These are phyloP conservation scores for Ganaspis sp. DNA, from an alignment of 1,140 invertebrate genomes.

Conservation along the genomic window DNA sequence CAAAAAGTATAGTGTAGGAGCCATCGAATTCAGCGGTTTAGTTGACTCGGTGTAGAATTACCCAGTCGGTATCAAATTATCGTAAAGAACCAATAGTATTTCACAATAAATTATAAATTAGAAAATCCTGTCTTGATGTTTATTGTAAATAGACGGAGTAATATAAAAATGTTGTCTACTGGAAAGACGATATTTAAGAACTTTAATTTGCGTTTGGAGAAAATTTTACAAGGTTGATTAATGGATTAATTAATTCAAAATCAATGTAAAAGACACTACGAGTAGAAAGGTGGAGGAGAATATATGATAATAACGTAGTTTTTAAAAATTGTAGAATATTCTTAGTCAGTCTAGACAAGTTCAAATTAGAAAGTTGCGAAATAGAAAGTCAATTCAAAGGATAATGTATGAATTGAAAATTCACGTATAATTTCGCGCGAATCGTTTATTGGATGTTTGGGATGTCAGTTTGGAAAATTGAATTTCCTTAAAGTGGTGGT, in stretches of 20 bases:
- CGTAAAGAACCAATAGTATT: conserved; percentile 3
- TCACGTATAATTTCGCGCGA: conserved; percentile 3
- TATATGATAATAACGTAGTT: background rate
- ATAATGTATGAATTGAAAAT: conserved; percentile 21
- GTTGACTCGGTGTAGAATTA: conserved; percentile 7
- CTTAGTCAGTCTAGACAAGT: background rate
- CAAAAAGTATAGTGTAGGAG: background rate
- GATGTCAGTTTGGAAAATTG: background rate
- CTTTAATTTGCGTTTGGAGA: background rate
- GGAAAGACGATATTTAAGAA: background rate
- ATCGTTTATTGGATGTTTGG: background rate
- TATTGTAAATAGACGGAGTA: background rate
- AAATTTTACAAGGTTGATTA: background rate
- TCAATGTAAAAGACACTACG: background rate
- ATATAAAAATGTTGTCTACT: background rate
- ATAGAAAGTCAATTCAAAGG: conserved; percentile 7
- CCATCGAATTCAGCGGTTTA: conserved; percentile 6
- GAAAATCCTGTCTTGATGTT: background rate
- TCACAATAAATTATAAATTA: conserved; percentile 20
- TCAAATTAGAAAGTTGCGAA: conserved; percentile 18
- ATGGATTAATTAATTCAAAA: background rate
- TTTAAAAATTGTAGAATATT: background rate
- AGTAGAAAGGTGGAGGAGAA: background rate
- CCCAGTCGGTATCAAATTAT: conserved; percentile 16
- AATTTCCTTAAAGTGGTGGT: too few relatives aligned